Evolutionary conservation across 2,113 vertebrate species (phyloP), one percentile per base, ranked within the genome.

Genomic region (Geococcyx californianus): DNA sequence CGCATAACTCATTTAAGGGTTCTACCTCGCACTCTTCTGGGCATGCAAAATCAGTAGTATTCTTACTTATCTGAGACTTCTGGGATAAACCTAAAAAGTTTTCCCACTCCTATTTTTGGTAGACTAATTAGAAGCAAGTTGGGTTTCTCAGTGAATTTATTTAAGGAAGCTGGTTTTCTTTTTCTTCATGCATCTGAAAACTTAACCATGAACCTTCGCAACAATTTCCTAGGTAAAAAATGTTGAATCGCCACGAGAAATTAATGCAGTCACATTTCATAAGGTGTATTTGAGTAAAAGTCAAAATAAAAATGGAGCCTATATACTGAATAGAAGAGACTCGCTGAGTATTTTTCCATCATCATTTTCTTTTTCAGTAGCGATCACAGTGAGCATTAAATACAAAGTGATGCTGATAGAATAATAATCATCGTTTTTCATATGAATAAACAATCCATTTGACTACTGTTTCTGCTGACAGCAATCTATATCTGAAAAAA

Each of bases 201-300:
- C 29, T 56, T 72, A 40, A n/a, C 5, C 21, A 56, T 1, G 2
- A 84, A 23, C 3, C 2, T 4, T 16, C 12, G 5, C 4, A 0
- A 54, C 17, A 70, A 67, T 52, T 70, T 86, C 7, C 60, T 13
- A 24, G 13, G 8, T 29, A 83, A 49, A 72, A 18, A 60, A 34
- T 58, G 13, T 33, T 38, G 13, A n/a, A 84, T 89, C 78, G 92
- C 54, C 28, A 72, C 6, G 3, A 28, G 6, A 68, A 76, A 52
- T 45, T 36, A 38, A 60, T 36, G 9, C 4, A 45, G 7, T 69
- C 44, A 67, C 1, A 15, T 73, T 89, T 80, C 16, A 49, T 19
- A 62, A 82, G 8, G 23, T 51, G 7, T 90, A 90, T 85, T 45
- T 81, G 52, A 56, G 8, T 54, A 76, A 72, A 91, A 83, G 10